These are phyloP conservation scores for Paradoxurus hermaphroditus DNA, from an alignment of 2,113 vertebrate genomes.

Conservation along the genomic window DNA sequence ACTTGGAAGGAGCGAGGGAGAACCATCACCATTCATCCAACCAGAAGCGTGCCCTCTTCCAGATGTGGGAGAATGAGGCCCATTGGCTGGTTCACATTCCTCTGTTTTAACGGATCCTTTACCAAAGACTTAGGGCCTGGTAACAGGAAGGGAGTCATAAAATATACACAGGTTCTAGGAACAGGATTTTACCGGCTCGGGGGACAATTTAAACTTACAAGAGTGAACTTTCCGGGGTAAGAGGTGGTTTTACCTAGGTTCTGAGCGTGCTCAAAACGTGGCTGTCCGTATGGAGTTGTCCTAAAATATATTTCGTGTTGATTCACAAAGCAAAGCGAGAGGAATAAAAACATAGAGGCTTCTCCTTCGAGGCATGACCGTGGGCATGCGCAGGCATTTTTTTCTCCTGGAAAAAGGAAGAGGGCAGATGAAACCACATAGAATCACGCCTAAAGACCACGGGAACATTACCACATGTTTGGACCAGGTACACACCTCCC, in stretches of 20 bases:
- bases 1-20: not conserved
- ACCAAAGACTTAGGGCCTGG: not conserved
- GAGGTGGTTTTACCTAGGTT: not conserved
- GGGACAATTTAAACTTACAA: not conserved
- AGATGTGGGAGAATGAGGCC: accelerated
- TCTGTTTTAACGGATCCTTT: not conserved
- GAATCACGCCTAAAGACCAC: accelerated
- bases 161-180: not conserved
- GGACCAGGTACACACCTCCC: accelerated
- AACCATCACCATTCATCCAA: not conserved
- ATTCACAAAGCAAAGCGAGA: not conserved
- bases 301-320: not conserved
- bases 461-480: not conserved
- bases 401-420: not conserved
- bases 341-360: not conserved
- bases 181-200: not conserved
- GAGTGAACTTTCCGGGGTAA: not conserved
- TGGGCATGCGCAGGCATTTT: not conserved
- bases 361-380: not conserved
- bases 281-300: not conserved
- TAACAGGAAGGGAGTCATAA: not conserved
- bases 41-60: accelerated
- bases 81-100: not conserved
- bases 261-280: not conserved
- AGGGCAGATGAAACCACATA: not conserved